Conservation (phyloP, 2,113 vertebrate genomes). For the Syrmaticus mikado region DNA sequence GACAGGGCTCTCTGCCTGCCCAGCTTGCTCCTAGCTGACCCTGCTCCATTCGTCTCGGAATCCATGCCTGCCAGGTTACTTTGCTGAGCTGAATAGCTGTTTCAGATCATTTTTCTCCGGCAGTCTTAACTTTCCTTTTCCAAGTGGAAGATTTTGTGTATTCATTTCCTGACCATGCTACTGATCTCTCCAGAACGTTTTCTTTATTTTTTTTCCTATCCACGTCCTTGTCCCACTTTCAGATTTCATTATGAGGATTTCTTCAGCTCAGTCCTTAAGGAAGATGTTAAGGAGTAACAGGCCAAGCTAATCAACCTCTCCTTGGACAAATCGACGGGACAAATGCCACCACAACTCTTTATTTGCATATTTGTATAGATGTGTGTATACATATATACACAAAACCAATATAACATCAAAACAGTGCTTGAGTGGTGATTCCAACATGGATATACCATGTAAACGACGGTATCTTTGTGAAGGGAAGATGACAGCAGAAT, state of each 20-base stretch:
- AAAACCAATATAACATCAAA: not conserved
- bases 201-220: not conserved
- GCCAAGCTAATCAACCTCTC: not conserved
- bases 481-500: not conserved
- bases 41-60: not conserved
- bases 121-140: constrained; percentile 22
- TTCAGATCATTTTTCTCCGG: constrained; percentile 29
- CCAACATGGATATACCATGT: too few species aligned
- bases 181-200: not conserved
- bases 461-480: not conserved
- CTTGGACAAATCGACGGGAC: not conserved
- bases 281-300: not conserved
- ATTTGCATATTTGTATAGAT: rapidly evolving
- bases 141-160: constrained; percentile 25
- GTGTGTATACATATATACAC: rapidly evolving
- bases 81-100: not conserved
- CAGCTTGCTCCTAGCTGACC: not conserved
- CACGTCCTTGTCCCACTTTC: not conserved
- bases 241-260: not conserved
- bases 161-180: constrained; percentile 29
- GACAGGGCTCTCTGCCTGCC: not conserved
- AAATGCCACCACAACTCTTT: not conserved
- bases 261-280: not conserved
- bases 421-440: not conserved
- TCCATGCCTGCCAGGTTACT: not conserved